A percentile compares a stretch with the other conserved stretches of the same genome.
phyloP scores from a whole-genome alignment of 2,888 invertebrate genomes.

The Caenorhabditis wallacei region DNA sequence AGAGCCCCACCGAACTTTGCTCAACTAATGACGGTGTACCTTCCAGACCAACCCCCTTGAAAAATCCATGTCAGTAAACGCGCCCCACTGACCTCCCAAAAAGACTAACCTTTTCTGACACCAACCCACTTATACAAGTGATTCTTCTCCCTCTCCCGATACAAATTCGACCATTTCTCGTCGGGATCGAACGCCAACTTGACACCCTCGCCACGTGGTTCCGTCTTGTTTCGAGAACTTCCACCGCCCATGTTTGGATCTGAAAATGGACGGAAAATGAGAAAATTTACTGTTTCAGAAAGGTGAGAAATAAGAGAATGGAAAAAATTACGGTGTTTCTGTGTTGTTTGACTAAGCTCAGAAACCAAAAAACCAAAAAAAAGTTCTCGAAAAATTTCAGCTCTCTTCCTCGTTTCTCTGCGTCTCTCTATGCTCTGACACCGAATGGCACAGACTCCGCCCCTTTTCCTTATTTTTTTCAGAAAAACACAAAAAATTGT shows the following conservation, averaged over 20 bases:
- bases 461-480: too few relatives aligned
- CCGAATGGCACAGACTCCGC: too few relatives aligned
- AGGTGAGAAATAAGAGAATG: neutral
- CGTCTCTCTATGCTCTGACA: too few relatives aligned
- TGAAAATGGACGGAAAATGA: neutral
- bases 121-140: constrained; percentile 83
- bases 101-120: constrained; percentile 74
- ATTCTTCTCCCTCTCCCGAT: constrained; percentile 83
- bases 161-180: constrained; percentile 83
- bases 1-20: too few relatives aligned
- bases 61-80: neutral
- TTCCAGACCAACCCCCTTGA: too few relatives aligned
- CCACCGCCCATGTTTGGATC: constrained; percentile 51
- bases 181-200: constrained; percentile 80
- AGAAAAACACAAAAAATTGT: too few relatives aligned
- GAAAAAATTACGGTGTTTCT: neutral
- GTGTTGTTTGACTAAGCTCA: too few relatives aligned
- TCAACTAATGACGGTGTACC: too few relatives aligned
- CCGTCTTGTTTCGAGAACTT: constrained; percentile 61
- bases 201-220: constrained; percentile 66
- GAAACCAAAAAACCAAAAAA: too few relatives aligned
- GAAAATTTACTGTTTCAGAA: neutral
- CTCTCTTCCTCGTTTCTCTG: too few relatives aligned
- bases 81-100: neutral
- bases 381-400: too few relatives aligned